Evolutionary conservation across 2,797 vertebrate species (phyloP).

Genomic region (Parauchenoglanis ngamensis): DNA sequence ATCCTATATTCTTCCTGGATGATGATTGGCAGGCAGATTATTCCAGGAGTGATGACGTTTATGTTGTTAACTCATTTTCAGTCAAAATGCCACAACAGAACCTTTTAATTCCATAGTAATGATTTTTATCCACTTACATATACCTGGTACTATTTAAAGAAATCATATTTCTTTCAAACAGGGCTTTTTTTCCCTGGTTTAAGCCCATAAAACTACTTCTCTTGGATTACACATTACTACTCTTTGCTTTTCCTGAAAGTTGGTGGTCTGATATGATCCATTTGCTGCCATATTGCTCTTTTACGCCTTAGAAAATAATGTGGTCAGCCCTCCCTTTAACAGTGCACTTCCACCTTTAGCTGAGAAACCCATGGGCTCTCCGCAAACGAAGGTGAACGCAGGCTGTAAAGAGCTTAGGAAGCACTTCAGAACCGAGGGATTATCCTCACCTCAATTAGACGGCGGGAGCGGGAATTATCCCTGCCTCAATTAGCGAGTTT

Average conservation of each 20-base stretch:
- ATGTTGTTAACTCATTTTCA: neutral
- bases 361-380: conserved; percentile 23
- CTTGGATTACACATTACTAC: conserved; percentile 3
- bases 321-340: conserved; percentile 49
- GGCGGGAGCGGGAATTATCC: conserved; percentile 28
- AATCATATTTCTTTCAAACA: neutral
- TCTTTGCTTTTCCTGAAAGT: conserved; percentile 30
- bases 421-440: conserved; percentile 43
- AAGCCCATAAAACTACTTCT: conserved; percentile 17
- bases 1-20: neutral
- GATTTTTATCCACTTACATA: neutral
- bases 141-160: neutral
- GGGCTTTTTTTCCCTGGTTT: neutral
- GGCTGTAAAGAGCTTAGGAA: conserved; percentile 50
- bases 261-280: conserved; percentile 33
- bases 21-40: neutral
- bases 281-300: conserved; percentile 42
- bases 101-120: neutral
- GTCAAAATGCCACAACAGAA: neutral
- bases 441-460: conserved; percentile 21
- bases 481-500: conserved; percentile 29
- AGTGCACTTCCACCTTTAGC: conserved; percentile 40
- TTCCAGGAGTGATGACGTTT: neutral
- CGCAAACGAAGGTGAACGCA: conserved; percentile 40
- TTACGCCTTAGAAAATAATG: conserved; percentile 43